Conservation (phyloP, 2,797 vertebrate genomes). For the Enoplosus armatus region DNA sequence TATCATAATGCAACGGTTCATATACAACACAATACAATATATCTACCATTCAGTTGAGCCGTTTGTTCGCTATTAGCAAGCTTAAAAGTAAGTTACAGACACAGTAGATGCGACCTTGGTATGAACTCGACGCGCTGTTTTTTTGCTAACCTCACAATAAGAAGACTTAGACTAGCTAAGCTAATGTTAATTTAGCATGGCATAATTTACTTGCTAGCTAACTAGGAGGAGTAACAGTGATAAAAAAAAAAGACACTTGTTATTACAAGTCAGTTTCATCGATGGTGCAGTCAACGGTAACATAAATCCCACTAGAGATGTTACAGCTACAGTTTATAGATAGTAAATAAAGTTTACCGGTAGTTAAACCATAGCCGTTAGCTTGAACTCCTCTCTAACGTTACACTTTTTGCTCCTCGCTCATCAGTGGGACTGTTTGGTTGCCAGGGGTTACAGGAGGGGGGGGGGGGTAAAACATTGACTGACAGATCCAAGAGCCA, state of each 20-base stretch:
- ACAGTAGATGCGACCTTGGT: no score
- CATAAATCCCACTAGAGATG: rapidly evolving
- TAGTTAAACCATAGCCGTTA: neutral
- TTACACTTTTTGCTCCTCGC: no score
- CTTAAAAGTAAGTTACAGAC: neutral
- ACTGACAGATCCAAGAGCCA: conserved; percentile 58
- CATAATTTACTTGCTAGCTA: neutral
- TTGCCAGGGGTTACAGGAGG: conserved; percentile 74
- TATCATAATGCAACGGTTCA: neutral
- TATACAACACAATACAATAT: neutral
- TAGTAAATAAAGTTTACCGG: conserved; percentile 29
- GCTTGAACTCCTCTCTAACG: conserved; percentile 11
- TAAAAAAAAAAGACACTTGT: neutral
- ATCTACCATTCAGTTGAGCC: neutral
- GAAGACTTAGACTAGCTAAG: neutral
- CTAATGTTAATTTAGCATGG: neutral
- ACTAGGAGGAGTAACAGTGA: neutral
- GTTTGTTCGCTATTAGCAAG: neutral
- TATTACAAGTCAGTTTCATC: neutral
- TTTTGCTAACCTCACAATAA: neutral
- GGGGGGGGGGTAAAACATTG: rapidly evolving
- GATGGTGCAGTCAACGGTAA: rapidly evolving
- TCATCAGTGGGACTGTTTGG: conserved; percentile 50
- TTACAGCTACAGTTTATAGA: neutral
- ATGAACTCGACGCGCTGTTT: neutral